phyloP scores from a whole-genome alignment of 2,113 vertebrate genomes.

The Trogon surrucura region DNA sequence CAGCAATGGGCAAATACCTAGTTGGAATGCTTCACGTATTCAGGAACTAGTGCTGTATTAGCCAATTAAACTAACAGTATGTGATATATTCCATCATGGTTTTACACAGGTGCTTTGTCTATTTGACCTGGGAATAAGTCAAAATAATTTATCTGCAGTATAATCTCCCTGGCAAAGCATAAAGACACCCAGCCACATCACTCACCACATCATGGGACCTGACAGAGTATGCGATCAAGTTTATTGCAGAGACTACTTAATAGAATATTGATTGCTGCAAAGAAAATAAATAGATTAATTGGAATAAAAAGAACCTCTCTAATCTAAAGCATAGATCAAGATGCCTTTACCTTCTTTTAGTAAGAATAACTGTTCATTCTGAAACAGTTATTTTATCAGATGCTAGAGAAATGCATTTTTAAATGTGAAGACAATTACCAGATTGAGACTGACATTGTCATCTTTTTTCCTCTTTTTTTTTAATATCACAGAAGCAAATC shows the following conservation, averaged over 20 bases:
- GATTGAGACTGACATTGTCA: background rate
- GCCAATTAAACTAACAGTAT: background rate
- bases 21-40: background rate
- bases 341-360: background rate
- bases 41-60: background rate
- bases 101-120: background rate
- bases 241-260: background rate
- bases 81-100: background rate
- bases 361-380: constrained; percentile 23
- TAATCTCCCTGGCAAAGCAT: background rate
- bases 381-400: background rate
- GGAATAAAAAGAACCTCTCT: background rate
- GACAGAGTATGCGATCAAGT: background rate
- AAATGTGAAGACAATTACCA: background rate
- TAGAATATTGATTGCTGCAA: constrained; percentile 6
- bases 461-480: background rate
- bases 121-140: background rate
- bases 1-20: background rate
- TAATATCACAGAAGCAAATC: background rate
- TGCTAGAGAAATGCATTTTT: background rate
- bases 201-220: background rate
- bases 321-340: background rate
- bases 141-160: background rate
- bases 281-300: background rate
- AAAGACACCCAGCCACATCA: background rate